Evolutionary conservation across 2,113 vertebrate species (phyloP).

Genomic region (Drymodes brunneopygia): DNA sequence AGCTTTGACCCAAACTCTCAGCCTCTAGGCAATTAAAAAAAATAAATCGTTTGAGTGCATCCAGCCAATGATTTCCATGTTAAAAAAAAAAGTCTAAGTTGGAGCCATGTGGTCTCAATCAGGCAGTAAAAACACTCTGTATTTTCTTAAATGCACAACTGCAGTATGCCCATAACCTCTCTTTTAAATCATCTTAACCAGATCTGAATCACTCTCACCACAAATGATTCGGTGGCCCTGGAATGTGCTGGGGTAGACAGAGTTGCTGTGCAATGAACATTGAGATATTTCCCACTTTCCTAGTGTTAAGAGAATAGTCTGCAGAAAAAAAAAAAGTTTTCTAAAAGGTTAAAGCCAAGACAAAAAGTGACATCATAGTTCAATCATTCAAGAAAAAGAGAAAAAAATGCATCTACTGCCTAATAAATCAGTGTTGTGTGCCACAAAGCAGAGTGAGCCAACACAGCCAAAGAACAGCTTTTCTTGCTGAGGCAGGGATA

Average conservation of each 20-base stretch:
- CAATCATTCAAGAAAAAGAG: conserved; percentile 61
- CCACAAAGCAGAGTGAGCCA: conserved; percentile 70
- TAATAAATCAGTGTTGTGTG: conserved; percentile 57
- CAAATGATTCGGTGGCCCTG: conserved; percentile 75
- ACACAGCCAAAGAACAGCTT: conserved; percentile 53
- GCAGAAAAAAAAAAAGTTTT: conserved; percentile 6
- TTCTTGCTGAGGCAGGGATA: conserved; percentile 70
- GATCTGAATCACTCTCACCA: conserved; percentile 72
- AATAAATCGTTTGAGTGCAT: conserved; percentile 9
- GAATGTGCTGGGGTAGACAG: conserved; percentile 73
- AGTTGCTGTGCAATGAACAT: conserved; percentile 53
- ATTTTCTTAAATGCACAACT: conserved; percentile 76
- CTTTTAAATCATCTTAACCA: conserved; percentile 77
- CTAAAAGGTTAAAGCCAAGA: conserved; percentile 59
- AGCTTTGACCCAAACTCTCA: conserved; percentile 26
- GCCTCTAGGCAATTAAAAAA: conserved; percentile 59
- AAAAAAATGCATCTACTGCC: conserved; percentile 67
- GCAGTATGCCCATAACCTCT: conserved; percentile 72
- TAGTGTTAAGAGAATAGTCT: conserved; percentile 48
- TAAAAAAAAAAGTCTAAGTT: conserved; percentile 55
- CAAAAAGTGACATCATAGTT: conserved; percentile 74
- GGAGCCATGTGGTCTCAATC: conserved; percentile 81
- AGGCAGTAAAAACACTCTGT: conserved; percentile 67
- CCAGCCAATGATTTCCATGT: conserved; percentile 69
- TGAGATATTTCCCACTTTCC: conserved; percentile 46